Percentiles rank a stretch among this genome's conserved stretches.
These are phyloP conservation scores for Pyrrhia umbra DNA, from an alignment of 2,888 invertebrate species.

Conservation along the genomic window DNA sequence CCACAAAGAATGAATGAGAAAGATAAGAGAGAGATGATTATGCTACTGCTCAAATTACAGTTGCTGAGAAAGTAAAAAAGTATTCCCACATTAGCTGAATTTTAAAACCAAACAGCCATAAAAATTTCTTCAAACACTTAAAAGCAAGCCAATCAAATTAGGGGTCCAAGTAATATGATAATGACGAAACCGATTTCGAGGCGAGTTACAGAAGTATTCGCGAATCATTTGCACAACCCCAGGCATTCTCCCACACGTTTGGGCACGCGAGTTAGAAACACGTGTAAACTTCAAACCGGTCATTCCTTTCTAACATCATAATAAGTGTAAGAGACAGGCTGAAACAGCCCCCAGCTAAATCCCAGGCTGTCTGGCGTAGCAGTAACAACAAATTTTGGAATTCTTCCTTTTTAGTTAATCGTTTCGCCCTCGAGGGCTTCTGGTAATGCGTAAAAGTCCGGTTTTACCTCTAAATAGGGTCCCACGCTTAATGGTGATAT, in stretches of 20 bases:
- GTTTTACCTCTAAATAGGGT: constrained; percentile 35
- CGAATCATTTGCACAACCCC: constrained; percentile 71
- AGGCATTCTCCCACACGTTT: constrained; percentile 83
- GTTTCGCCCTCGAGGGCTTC: constrained; percentile 29
- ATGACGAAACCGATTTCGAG: constrained; percentile 35
- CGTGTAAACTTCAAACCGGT: constrained; percentile 63
- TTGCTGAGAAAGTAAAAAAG: neutral
- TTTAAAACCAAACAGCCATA: constrained; percentile 1
- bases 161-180: constrained; percentile 40
- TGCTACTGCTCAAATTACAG: neutral
- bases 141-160: constrained; percentile 22
- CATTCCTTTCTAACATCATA: constrained; percentile 70
- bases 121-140: constrained; percentile 9
- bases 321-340: constrained; percentile 65
- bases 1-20: neutral
- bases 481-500: constrained; percentile 38
- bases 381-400: constrained; percentile 46
- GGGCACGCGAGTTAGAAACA: constrained; percentile 69
- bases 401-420: constrained; percentile 37
- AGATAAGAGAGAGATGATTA: neutral
- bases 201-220: constrained; percentile 58
- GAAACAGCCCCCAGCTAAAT: constrained; percentile 75
- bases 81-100: constrained; percentile 20
- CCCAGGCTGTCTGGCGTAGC: constrained; percentile 74
- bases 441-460: constrained; percentile 25